Evolutionary conservation across 1,140 invertebrate genomes (phyloP).

Genomic region (Onthophagus taurus): DNA sequence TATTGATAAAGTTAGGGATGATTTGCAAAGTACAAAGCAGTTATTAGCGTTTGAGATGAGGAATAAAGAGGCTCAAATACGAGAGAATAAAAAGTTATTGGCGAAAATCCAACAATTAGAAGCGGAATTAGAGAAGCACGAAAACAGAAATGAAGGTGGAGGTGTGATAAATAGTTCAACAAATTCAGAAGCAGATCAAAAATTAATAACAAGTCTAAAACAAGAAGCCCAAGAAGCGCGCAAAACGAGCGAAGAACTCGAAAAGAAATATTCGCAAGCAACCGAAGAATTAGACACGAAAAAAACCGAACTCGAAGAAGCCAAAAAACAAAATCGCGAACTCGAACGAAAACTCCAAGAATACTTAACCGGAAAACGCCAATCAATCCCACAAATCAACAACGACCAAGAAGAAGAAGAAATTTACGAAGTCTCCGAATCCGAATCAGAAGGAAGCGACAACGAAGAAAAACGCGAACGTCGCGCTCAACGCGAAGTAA

Average conservation of each 20-base stretch:
- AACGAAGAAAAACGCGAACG: constrained; percentile 57
- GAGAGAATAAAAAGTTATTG: constrained; percentile 74
- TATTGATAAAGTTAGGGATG: constrained; percentile 82
- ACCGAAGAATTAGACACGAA: constrained; percentile 67
- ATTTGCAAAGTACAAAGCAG: constrained; percentile 84
- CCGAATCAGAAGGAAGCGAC: constrained; percentile 59
- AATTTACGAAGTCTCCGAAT: constrained; percentile 37
- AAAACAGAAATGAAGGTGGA: constrained; percentile 16
- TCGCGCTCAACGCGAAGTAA: constrained; percentile 48
- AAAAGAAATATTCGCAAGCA: constrained; percentile 64
- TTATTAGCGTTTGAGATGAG: constrained; percentile 76
- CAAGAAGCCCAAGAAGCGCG: constrained; percentile 65
- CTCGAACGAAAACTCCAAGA: constrained; percentile 62
- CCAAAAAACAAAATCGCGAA: constrained; percentile 61
- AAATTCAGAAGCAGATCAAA: constrained; percentile 26
- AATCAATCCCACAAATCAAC: constrained; percentile 1
- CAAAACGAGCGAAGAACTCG: constrained; percentile 67
- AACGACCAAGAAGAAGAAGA: constrained; percentile 41
- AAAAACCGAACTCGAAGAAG: constrained; percentile 67
- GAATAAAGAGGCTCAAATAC: constrained; percentile 75
- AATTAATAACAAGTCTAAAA: constrained; percentile 53
- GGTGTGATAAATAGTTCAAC: constrained; percentile 29
- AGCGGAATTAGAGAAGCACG: constrained; percentile 61
- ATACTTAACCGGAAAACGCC: constrained; percentile 16
- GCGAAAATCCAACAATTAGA: constrained; percentile 69